phyloP scores from a whole-genome alignment of 2,797 vertebrate species.

The Notolepis coatsorum region DNA sequence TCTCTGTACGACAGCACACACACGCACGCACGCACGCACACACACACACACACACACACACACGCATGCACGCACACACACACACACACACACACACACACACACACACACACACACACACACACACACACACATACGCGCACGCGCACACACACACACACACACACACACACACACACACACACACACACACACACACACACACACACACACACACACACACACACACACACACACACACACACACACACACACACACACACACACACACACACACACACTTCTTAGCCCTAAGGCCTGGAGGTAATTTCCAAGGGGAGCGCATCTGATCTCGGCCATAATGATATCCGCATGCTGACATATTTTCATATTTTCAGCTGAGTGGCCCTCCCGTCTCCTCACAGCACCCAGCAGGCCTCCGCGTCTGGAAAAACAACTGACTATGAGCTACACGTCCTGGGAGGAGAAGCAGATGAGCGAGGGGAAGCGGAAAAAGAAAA shows the following conservation, averaged over 20 bases:
- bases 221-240: constrained; percentile 29
- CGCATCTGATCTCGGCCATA: constrained; percentile 68
- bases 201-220: constrained; percentile 28
- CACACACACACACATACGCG: not conserved
- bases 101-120: not conserved
- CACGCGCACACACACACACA: constrained; percentile 49
- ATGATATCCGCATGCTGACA: constrained; percentile 69
- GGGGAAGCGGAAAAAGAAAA: constrained; percentile 19
- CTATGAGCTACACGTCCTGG: constrained; percentile 41
- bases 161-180: constrained; percentile 5
- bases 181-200: constrained; percentile 33
- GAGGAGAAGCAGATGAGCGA: constrained; percentile 55
- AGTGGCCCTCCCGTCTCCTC: constrained; percentile 28
- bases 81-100: constrained; percentile 28
- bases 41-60: constrained; percentile 39
- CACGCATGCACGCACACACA: constrained; percentile 20
- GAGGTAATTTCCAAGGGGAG: constrained; percentile 61
- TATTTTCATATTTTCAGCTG: constrained; percentile 68
- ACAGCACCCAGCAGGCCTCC: constrained; percentile 29
- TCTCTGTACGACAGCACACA: constrained; percentile 41
- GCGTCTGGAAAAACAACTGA: constrained; percentile 66
- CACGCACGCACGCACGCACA: not conserved
- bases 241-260: not conserved
- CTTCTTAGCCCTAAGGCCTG: constrained; percentile 50
- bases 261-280: not conserved